Percentiles rank a stretch among this genome's conserved stretches.
Evolutionary conservation across 1,140 invertebrate genomes (phyloP).

Genomic region (Littorina saxatilis): DNA sequence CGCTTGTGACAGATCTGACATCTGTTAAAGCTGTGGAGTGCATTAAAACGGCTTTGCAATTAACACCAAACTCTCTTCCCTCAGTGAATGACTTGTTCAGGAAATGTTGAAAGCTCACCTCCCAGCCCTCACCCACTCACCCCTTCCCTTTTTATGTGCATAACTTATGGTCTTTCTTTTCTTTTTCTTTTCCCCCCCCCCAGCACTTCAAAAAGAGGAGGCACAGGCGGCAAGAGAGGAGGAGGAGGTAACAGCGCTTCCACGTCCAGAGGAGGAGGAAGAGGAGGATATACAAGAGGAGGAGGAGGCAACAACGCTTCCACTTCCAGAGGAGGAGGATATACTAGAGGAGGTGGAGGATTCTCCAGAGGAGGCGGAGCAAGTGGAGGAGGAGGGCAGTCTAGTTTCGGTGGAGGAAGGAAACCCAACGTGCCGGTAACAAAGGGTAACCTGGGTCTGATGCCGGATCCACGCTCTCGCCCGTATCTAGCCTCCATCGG

Average conservation of each 20-base stretch:
- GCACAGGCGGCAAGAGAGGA: not conserved
- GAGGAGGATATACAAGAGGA: not conserved
- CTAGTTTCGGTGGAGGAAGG: not conserved
- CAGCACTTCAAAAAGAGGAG: not conserved
- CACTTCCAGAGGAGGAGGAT: not conserved
- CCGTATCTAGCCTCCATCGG: constrained; percentile 39
- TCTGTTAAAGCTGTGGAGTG: too few species aligned
- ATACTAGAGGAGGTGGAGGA: not conserved
- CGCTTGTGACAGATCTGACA: too few species aligned
- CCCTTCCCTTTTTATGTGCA: not conserved
- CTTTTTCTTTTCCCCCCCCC: not conserved
- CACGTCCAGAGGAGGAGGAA: not conserved
- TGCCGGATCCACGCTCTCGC: constrained; percentile 45
- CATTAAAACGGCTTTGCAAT: too few species aligned
- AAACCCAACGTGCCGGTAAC: constrained; percentile 2
- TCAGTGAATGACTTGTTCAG: too few species aligned
- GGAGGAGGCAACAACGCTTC: constrained; percentile 6
- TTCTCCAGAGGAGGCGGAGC: not conserved
- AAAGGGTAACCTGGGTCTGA: constrained; percentile 39
- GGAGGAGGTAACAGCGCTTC: not conserved
- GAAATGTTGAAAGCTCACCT: too few species aligned
- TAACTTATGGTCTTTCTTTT: not conserved
- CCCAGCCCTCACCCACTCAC: too few species aligned
- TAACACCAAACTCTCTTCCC: too few species aligned
- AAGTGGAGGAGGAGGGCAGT: not conserved